Evolutionary conservation across 2,113 vertebrate species (phyloP), one percentile per base, ranked within the genome.

Genomic region (Hypanus sabinus): DNA sequence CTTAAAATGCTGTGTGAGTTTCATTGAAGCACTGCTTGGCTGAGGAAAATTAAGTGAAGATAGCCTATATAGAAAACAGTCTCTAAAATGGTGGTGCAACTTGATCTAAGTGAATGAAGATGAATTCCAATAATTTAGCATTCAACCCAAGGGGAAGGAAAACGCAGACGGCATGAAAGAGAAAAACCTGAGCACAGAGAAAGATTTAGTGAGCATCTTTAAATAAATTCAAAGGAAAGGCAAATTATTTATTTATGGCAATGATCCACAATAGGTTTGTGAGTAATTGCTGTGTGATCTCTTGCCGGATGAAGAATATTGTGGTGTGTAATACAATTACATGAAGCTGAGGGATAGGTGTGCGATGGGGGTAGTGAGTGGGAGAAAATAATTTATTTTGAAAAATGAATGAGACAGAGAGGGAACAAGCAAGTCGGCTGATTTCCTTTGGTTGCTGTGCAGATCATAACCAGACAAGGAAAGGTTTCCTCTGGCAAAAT

Each of bases 271-370:
- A 22, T 27, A 73, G 90, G 90, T 33, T 93, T 93, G 68, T 38
- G 68, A 93, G 90, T 93, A 93, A 93, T 93, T 93, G 90, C 90
- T 73, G 36, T 93, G 33, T 93, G 68, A 93, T 93, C 68, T 46
- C 68, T 73, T 71, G 68, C 90, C 3, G 68, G 65, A 93, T 73
- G 90, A 36, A 73, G 90, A 73, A 71, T 70, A 93, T 93, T 27
- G 68, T 70, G 9, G 36, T 93, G 90, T 93, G 65, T 73, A 46
- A 27, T 73, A 36, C 90, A 93, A 93, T 93, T 73, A 93, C 90
- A 73, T 62, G 62, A 93, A 46, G 68, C 68, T 38, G 65, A 73
- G 90, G 90, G 70, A 27, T 46, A 36, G 36, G 68, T 20, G 3
- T 27, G 68, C 36, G 36, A 46, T 46, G 68, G 73, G 46, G 90